phyloP scores from a whole-genome alignment of 2,888 invertebrate species.

The Phymatocera aterrima region DNA sequence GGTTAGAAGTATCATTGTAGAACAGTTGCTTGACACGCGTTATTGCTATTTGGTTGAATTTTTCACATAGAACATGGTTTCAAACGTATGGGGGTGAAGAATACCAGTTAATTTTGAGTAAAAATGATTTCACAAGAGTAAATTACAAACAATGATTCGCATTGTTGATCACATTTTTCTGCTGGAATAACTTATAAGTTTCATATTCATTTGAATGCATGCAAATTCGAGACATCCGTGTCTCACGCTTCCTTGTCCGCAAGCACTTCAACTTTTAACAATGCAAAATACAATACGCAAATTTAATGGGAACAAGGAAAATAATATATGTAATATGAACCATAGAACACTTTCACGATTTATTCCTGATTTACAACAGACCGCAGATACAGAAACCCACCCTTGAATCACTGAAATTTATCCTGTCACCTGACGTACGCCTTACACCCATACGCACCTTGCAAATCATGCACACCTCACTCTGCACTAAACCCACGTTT shows the following conservation, averaged over 20 bases:
- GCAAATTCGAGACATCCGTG: too few species aligned
- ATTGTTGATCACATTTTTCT: not conserved
- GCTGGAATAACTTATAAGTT: not conserved
- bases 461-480: conserved; percentile 4
- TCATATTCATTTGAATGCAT: not conserved
- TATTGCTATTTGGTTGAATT: too few species aligned
- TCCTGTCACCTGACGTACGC: not conserved
- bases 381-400: not conserved
- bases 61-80: not conserved
- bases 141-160: not conserved
- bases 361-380: not conserved
- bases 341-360: not conserved
- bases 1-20: too few species aligned
- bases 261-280: too few species aligned
- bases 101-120: not conserved
- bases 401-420: not conserved
- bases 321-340: not conserved
- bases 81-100: not conserved
- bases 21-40: too few species aligned
- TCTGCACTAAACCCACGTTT: conserved; percentile 6
- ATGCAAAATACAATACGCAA: not conserved
- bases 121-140: not conserved
- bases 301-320: not conserved
- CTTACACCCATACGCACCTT: too few species aligned
- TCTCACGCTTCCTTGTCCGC: too few species aligned